A percentile compares a stretch with the other conserved stretches of the same genome.
These are phyloP conservation scores for Perognathus longimembris DNA, from an alignment of 2,113 vertebrate genomes.

Conservation along the genomic window DNA sequence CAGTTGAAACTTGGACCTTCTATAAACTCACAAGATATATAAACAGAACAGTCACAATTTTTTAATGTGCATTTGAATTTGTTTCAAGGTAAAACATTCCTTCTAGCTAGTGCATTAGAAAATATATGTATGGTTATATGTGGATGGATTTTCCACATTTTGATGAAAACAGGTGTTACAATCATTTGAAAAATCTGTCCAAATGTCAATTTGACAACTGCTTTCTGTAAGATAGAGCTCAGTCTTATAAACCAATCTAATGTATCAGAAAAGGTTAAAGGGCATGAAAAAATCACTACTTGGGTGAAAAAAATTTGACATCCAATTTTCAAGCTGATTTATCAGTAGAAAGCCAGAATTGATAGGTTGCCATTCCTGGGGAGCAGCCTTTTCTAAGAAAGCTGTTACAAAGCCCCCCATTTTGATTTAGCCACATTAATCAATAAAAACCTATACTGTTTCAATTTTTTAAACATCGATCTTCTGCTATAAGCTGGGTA, in stretches of 20 bases:
- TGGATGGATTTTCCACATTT: background rate
- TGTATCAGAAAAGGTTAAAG: constrained; percentile 93
- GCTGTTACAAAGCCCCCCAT: constrained; percentile 96
- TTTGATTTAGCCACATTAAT: constrained; percentile 96
- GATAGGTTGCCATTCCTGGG: constrained; percentile 97
- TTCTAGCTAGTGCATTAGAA: constrained; percentile 5
- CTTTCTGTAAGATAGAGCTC: constrained; percentile 90
- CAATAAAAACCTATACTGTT: constrained; percentile 99
- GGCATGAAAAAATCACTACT: constrained; percentile 92
- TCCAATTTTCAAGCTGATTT: constrained; percentile 99
- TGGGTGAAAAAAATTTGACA: constrained; percentile 93
- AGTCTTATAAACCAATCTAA: constrained; percentile 96
- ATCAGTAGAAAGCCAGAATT: constrained; percentile 99
- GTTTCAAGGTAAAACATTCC: constrained; percentile 53
- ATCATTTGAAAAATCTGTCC: constrained; percentile 86
- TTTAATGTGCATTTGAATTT: constrained; percentile 40
- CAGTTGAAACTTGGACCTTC: constrained; percentile 57
- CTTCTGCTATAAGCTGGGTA: constrained; percentile 94
- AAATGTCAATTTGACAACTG: constrained; percentile 89
- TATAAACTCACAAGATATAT: constrained; percentile 59
- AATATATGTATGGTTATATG: constrained; percentile 26
- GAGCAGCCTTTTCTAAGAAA: constrained; percentile 93
- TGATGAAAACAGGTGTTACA: constrained; percentile 53
- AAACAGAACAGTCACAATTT: constrained; percentile 57
- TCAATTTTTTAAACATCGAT: constrained; percentile 99